Base-by-base conservation (phyloP, 2,888 invertebrate genomes). In the Rhorus exstirpatorius region DNA sequence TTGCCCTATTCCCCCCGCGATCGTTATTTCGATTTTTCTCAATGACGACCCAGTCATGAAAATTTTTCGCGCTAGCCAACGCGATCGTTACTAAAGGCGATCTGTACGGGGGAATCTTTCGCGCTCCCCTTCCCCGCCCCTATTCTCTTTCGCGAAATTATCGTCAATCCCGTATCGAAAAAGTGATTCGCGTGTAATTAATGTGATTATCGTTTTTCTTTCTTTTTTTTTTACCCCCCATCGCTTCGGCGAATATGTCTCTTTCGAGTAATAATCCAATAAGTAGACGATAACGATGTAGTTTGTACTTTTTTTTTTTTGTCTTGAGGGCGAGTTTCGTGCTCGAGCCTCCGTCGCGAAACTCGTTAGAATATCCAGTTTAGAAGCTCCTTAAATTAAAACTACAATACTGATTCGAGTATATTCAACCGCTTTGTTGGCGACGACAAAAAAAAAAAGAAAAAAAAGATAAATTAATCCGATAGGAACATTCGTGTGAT, bases 361-460 rank as follows among this genome's bases (percentile, higher is more conserved):
- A 67, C 53, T 74, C 63, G 55, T 58, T 63, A 72, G 85, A 86
- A 84, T 86, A 81, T 77, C 86, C 86, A 81, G 88, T 90, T 90
- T 88, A 86, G 83, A 89, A 89, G 88, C 88, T 90, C 89, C 84
- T 88, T 88, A 88, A 88, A 85, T 88, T 88, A 86, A 88, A 79
- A 61, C 14, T 51, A 53, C 14, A 41, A 85, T 83, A 89, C 84
- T 84, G 84, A 84, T 84, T 86, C 80, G 81, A 85, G 81, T 83
- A 83, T 72, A n/a, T n/a, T n/a, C n/a, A n/a, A n/a, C n/a, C n/a
- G n/a, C n/a, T n/a, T n/a, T n/a, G n/a, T n/a, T n/a, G n/a, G n/a
- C n/a, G n/a, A n/a, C n/a, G n/a, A n/a, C n/a, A n/a, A n/a, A n/a
- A n/a, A n/a, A n/a, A n/a, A n/a, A 61, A 49, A 51, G 68, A 61